Base-by-base conservation (phyloP, 2,888 invertebrate species). In the Parasteatoda lunata region DNA sequence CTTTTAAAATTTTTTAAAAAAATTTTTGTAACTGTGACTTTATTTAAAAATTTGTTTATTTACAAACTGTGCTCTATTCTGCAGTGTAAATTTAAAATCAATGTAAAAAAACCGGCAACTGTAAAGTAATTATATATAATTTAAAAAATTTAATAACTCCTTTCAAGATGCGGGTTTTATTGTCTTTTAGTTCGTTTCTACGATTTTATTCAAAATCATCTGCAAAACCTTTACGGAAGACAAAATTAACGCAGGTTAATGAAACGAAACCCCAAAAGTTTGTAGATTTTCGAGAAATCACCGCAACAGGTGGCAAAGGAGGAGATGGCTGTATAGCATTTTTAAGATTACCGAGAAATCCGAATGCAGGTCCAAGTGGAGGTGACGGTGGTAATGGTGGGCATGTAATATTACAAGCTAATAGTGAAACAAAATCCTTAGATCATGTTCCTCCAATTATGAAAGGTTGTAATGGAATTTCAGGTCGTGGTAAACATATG, bases 301-400 rank as follows among this genome's bases (percentile, higher is more conserved):
- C 94, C 78, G 94, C 95, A 0, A 91, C 93, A 0, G 99, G 95
- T 0, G 99, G 99, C 0, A 95, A 94, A 52, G 99, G 99, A 0
- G 99, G 99, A 0, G 95, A 98, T 93, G 99, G 99, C 0, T 95
- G 95, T 90, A 94, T 98, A 81, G 96, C 97, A 0, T 98, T 99
- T 91, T 92, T 97, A 6, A 95, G 95, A 88, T 93, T 95, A 8
- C 97, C 95, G 94, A 93, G 94, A 79, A 97, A 97, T 90, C 98
- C 97, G 89, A 94, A 94, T 84, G 99, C 97, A 0, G 98, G 98
- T 0, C 98, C 98, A 0, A 97, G 97, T 92, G 98, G 98, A 0
- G 99, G 98, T 0, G 97, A 99, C 92, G 99, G 99, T 0, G 99
- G 99, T 0, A 94, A 96, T 91, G 98, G 98, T 0, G 98, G 97